These are phyloP conservation scores for Eutolmus rufibarbis DNA, from an alignment of 2,888 invertebrate genomes.

Conservation along the genomic window DNA sequence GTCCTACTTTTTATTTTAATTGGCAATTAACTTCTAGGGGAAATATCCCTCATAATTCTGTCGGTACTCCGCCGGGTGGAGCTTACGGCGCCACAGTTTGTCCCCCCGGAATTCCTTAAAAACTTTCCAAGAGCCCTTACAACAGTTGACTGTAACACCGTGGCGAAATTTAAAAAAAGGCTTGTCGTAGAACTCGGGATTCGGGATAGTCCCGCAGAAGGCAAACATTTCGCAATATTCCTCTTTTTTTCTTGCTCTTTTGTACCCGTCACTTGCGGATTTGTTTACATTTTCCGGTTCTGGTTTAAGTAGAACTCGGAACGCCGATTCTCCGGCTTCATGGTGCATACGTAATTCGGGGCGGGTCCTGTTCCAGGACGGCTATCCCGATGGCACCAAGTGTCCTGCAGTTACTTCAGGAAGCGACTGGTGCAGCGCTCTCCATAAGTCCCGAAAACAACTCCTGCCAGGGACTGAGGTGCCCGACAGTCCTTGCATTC, in stretches of 20 bases:
- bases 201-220: neutral
- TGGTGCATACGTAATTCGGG: neutral
- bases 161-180: neutral
- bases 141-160: neutral
- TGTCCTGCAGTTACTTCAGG: neutral
- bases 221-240: neutral
- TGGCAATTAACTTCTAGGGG: neutral
- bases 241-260: neutral
- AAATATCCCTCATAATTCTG: constrained; percentile 19
- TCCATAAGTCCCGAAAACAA: neutral
- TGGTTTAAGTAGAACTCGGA: neutral
- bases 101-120: neutral
- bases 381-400: neutral
- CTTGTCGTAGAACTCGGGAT: neutral
- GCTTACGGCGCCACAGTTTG: neutral
- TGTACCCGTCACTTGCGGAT: neutral
- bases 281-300: constrained; percentile 12
- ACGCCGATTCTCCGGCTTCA: neutral
- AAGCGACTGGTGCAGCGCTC: neutral
- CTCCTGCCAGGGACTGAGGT: neutral
- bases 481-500: neutral
- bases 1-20: constrained; percentile 18
- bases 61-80: neutral
- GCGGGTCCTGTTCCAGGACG: neutral
- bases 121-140: neutral